Evolutionary conservation across 2,113 vertebrate genomes (phyloP), one percentile per base, ranked within the genome.

Genomic region (Syngnathus typhle): DNA sequence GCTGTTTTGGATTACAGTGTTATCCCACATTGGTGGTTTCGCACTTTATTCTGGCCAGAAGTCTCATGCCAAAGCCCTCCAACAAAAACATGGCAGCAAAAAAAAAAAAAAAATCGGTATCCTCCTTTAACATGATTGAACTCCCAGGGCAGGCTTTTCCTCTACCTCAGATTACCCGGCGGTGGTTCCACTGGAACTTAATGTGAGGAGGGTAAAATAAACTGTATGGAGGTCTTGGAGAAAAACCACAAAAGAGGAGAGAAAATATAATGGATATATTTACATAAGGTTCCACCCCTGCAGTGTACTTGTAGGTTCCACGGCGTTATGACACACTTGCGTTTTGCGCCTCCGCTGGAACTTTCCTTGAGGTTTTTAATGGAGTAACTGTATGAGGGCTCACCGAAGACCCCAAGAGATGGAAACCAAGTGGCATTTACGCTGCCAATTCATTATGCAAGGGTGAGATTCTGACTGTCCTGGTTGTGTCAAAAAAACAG

Each of bases 321-420:
- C 49, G 72, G 8, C 15, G 64, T 81, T 83, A 74, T 60, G 52
- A 74, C 75, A 76, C 68, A 59, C 64, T 86, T 77, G 38, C 19
- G 69, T 81, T 87, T 83, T 79, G 66, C 54, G n/a, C 76, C 77
- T 85, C 67, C 71, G 49, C 73, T 90, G 88, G 89, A 91, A 92
- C 83, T 90, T 91, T 91, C 89, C 89, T 72, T 56, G 37, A 51
- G 65, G 69, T 77, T 84, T 65, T 64, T 43, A 80, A 59, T 52
- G 59, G 67, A 60, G 64, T 67, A 65, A 69, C 63, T 80, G 61
- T 56, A 47, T 11, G 62, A 72, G 64, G 73, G 54, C 84, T 87
- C 79, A 69, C 70, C 67, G 65, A 70, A 65, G 67, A 76, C 65
- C 77, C 37, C 16, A 71, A 76, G 70, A 73, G 74, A 79, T 43